These are phyloP conservation scores for Trichomycterus rosablanca DNA, from an alignment of 2,113 vertebrate genomes.

Conservation along the genomic window DNA sequence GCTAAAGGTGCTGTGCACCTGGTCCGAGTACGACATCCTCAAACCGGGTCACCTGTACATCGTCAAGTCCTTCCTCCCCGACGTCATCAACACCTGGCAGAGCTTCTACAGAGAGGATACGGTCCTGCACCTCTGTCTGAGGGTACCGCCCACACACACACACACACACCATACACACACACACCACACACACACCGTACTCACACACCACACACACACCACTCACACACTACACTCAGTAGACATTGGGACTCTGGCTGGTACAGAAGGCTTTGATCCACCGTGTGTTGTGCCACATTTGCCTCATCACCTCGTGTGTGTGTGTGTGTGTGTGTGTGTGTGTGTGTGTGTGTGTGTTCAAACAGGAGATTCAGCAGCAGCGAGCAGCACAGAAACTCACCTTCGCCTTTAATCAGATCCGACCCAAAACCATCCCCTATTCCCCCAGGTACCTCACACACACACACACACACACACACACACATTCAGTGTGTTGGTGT, in stretches of 20 bases:
- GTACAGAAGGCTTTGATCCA: too few relatives aligned
- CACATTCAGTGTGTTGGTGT: too few relatives aligned
- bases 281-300: too few relatives aligned
- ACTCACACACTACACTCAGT: too few relatives aligned
- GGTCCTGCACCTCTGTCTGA: conserved; percentile 94
- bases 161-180: neutral
- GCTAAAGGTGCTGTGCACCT: conserved; percentile 93
- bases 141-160: conserved; percentile 67
- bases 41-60: conserved; percentile 95
- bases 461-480: neutral
- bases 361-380: conserved; percentile 96
- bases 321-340: conserved; percentile 5
- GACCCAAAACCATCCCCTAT: conserved; percentile 95
- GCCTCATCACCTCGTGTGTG: too few relatives aligned
- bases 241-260: too few relatives aligned
- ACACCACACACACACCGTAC: neutral
- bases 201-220: too few relatives aligned
- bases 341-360: conserved; percentile 27
- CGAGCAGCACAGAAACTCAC: conserved; percentile 97
- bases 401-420: conserved; percentile 96
- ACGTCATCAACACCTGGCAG: conserved; percentile 94
- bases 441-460: conserved; percentile 78
- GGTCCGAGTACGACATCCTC: conserved; percentile 94
- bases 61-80: conserved; percentile 96
- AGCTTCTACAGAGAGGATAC: conserved; percentile 96